These are phyloP conservation scores for Lichenostomus cassidix DNA, from an alignment of 2,113 vertebrate genomes.

Conservation along the genomic window DNA sequence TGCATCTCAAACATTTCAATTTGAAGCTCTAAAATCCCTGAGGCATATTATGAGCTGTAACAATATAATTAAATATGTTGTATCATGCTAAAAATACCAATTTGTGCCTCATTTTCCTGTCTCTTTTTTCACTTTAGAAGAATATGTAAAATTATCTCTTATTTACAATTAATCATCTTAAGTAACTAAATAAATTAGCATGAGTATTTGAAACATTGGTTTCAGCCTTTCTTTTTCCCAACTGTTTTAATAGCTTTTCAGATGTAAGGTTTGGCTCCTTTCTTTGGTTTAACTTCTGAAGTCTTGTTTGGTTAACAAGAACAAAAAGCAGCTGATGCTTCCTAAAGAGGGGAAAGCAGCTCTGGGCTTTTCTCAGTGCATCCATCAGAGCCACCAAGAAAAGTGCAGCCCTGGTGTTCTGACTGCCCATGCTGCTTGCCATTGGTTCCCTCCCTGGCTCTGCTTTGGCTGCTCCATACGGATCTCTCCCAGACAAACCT, in stretches of 20 bases:
- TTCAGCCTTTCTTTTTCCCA: constrained; percentile 79
- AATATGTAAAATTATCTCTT: not conserved
- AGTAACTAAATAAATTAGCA: constrained; percentile 87
- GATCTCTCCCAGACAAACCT: not conserved
- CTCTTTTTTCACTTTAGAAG: not conserved
- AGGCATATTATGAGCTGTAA: not conserved
- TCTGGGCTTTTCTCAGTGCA: not conserved
- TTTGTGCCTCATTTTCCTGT: not conserved
- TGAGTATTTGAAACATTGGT: constrained; percentile 83
- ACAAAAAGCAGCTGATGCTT: not conserved
- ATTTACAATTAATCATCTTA: constrained; percentile 33
- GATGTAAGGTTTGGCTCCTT: not conserved
- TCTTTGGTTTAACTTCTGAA: not conserved
- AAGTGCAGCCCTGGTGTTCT: fast-evolving
- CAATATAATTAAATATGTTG: constrained; percentile 12
- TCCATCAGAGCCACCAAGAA: fast-evolving
- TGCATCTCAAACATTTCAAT: not conserved
- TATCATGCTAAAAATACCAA: not conserved
- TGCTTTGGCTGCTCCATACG: not conserved
- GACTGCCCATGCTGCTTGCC: fast-evolving
- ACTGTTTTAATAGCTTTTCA: constrained; percentile 68
- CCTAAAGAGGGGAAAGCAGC: not conserved
- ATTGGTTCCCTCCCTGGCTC: fast-evolving
- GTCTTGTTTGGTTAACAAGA: not conserved
- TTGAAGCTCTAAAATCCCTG: constrained; percentile 28